Base-by-base conservation (phyloP, 2,888 invertebrate genomes). In the Agrotis puta region DNA sequence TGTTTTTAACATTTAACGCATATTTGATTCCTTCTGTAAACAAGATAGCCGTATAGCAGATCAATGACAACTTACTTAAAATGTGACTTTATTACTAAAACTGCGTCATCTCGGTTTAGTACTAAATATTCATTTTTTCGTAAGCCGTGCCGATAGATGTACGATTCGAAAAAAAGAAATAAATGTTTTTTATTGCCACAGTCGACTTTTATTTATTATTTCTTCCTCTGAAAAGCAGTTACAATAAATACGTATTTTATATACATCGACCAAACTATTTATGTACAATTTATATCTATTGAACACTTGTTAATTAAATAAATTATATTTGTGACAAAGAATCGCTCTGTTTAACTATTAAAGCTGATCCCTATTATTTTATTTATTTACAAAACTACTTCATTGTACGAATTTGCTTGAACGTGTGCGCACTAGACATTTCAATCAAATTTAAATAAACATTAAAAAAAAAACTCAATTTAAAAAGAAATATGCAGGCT, bases 151-250 rank as follows among this genome's bases (percentile, higher is more conserved):
- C 20, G 65, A 68, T 59, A 79, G 68, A 79, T 70, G 90, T 87
- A 86, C 77, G 88, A 84, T 79, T 85, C 78, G 82, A 72, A 76
- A 75, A 84, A 87, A 87, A 89, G 77, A 90, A 94, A 93, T 93
- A 94, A 94, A 95, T 90, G 93, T 94, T 95, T 95, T 94, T 93
- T 94, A 95, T 95, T 94, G 94, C 93, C 94, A 92, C 86, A 92
- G 81, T 88, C 80, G 91, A 88, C 87, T 94, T 94, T 95, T 93
- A 93, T 93, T 94, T 94, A 94, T 94, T 92, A 94, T 93, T 94
- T 89, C 69, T 78, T 82, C 84, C 85, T 85, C 78, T 86, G 84
- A 87, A 91, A 91, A 91, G 89, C 88, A 84, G 87, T 90, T 94
- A 92, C 86, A 94, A 94, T 94, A 94, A 93, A 94, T 94, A 94